phyloP scores from a whole-genome alignment of 2,888 invertebrate genomes.

The Heteromyza rotundicornis region DNA sequence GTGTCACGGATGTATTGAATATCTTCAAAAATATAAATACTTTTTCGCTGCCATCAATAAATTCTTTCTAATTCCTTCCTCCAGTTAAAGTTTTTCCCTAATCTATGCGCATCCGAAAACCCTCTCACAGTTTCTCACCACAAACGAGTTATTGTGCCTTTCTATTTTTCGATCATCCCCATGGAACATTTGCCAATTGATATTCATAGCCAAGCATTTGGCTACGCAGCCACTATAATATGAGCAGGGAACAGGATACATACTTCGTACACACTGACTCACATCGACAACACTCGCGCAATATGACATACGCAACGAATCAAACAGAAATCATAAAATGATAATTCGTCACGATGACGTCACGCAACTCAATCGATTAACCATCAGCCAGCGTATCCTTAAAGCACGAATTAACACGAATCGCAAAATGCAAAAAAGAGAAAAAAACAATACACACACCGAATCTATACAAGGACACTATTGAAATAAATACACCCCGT shows the following conservation, averaged over 20 bases:
- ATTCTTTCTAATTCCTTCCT: too few relatives aligned
- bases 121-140: too few relatives aligned
- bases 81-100: too few relatives aligned
- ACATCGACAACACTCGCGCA: constrained; percentile 1
- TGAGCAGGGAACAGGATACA: constrained; percentile 12
- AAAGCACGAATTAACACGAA: neutral
- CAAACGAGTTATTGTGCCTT: too few relatives aligned
- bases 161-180: too few relatives aligned
- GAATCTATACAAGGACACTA: neutral
- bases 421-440: neutral
- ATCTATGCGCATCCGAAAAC: too few relatives aligned
- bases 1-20: too few relatives aligned
- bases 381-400: constrained; percentile 48
- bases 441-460: neutral
- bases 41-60: too few relatives aligned
- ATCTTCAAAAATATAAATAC: too few relatives aligned
- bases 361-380: constrained; percentile 59
- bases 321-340: constrained; percentile 43
- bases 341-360: constrained; percentile 62
- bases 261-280: constrained; percentile 10
- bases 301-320: constrained; percentile 7
- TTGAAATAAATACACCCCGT: too few relatives aligned
- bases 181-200: constrained; percentile 40
- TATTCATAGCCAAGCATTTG: constrained; percentile 52
- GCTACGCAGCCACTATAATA: constrained; percentile 42